Conservation (phyloP, 2,113 vertebrate genomes). For the Brachypteracias leptosomus region DNA sequence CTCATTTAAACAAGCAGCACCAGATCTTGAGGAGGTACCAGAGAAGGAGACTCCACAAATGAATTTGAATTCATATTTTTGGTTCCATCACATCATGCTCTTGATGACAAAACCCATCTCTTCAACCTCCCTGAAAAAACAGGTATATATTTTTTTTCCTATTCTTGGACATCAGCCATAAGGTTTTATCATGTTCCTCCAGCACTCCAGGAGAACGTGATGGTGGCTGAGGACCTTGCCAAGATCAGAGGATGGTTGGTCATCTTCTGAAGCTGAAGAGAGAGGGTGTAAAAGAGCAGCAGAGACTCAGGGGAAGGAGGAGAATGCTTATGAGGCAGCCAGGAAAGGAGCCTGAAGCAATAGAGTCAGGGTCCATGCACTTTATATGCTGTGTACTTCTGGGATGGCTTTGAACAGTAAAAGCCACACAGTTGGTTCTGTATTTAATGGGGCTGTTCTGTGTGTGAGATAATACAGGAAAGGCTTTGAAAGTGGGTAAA, state of each 20-base stretch:
- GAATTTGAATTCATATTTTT: neutral
- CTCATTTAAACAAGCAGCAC: neutral
- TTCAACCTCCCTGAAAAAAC: neutral
- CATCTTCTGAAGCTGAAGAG: conserved; percentile 31
- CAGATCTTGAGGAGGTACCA: neutral
- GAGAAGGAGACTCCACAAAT: no score
- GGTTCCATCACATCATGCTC: neutral
- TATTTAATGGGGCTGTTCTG: neutral
- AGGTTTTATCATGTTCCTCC: neutral
- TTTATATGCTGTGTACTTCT: conserved; percentile 27
- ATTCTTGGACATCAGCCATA: neutral
- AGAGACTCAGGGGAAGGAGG: conserved; percentile 21
- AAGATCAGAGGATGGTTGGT: neutral
- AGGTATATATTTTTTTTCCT: neutral
- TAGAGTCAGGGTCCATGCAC: conserved; percentile 47
- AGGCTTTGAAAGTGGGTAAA: neutral
- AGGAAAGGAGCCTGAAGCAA: conserved; percentile 1
- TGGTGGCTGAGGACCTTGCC: neutral
- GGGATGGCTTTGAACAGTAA: neutral
- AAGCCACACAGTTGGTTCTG: conserved; percentile 14
- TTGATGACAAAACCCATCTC: neutral
- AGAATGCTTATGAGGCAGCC: conserved; percentile 10
- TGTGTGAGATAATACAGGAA: neutral
- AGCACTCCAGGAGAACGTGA: neutral
- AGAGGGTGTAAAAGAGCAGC: neutral